phyloP scores from a whole-genome alignment of 2,888 invertebrate genomes.

The Euzophera pinguis region DNA sequence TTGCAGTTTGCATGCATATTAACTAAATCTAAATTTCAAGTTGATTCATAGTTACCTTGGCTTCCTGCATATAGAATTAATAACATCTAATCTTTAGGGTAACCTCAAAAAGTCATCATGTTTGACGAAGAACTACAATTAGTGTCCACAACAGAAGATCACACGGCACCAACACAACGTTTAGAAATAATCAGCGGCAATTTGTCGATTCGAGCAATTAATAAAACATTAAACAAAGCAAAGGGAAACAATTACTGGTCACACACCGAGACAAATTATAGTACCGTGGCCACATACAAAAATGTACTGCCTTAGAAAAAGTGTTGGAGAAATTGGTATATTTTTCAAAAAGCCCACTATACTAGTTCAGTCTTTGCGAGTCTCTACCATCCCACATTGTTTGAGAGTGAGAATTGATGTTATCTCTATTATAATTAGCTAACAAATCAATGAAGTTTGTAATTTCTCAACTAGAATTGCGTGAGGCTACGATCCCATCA shows the following conservation, averaged over 20 bases:
- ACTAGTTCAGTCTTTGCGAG: neutral
- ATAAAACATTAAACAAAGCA: neutral
- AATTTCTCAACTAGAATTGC: neutral
- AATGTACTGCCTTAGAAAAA: too few species aligned
- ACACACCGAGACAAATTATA: constrained; percentile 32
- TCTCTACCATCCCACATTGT: neutral
- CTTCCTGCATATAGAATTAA: too few species aligned
- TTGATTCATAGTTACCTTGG: too few species aligned
- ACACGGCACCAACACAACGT: neutral
- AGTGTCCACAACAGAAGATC: neutral
- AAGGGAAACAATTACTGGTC: constrained; percentile 29
- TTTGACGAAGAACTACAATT: too few species aligned
- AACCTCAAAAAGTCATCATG: too few species aligned
- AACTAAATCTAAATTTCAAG: too few species aligned
- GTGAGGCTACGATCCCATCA: too few species aligned
- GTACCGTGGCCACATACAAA: too few species aligned
- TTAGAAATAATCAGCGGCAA: neutral
- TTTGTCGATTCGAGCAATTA: neutral
- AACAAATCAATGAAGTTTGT: neutral
- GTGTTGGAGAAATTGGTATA: too few species aligned
- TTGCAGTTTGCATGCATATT: too few species aligned
- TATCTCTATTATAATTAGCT: neutral
- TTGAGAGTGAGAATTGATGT: neutral
- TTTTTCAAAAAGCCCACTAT: too few species aligned
- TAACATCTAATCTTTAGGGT: too few species aligned